Evolutionary conservation across 2,888 invertebrate species (phyloP).

Genomic region (Lasioglossum marginatum): DNA sequence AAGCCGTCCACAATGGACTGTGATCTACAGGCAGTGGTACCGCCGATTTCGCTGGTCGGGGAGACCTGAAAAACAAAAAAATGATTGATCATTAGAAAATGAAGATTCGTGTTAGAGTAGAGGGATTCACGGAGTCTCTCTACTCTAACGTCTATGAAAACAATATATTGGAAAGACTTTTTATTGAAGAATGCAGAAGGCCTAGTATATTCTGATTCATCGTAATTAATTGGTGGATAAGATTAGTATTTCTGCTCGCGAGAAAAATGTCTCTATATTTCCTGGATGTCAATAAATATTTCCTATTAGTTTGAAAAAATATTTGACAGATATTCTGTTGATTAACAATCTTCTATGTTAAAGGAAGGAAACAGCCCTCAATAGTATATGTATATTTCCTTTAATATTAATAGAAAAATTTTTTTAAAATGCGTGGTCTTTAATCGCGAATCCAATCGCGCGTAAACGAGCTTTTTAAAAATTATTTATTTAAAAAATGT

Average conservation of each 20-base stretch:
- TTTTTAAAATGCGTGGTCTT: neutral
- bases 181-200: too few relatives aligned
- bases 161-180: neutral
- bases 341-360: too few relatives aligned
- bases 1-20: slow-evolving; percentile 93
- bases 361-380: neutral
- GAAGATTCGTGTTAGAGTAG: too few relatives aligned
- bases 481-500: neutral
- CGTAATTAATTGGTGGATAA: neutral
- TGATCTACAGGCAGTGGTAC: slow-evolving; percentile 86
- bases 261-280: neutral
- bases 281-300: neutral
- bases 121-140: neutral
- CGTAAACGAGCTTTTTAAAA: neutral
- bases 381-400: too few relatives aligned
- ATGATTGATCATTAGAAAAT: neutral
- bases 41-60: slow-evolving; percentile 77
- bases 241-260: neutral
- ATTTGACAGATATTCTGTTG: too few relatives aligned
- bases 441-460: too few relatives aligned
- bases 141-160: neutral
- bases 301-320: too few relatives aligned
- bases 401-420: neutral
- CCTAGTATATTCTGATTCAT: neutral
- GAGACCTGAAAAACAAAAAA: slow-evolving; percentile 77